Base-by-base conservation (phyloP, 2,113 vertebrate species). In the Triplophysa dalaica region DNA sequence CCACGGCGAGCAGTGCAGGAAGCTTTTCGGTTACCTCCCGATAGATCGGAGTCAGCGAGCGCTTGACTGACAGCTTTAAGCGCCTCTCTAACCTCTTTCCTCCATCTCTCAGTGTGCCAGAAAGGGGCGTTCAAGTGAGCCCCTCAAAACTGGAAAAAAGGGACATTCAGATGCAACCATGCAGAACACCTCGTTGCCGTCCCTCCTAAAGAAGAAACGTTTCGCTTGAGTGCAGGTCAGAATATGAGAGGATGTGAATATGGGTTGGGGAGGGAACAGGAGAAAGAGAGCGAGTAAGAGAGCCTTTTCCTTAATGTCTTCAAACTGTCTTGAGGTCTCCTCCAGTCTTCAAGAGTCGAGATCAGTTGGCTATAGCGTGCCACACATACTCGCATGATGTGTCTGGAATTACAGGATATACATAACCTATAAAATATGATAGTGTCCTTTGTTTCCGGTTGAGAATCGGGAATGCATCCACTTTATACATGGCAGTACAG, bases 101-200 rank as follows among this genome's bases (percentile, higher is more conserved):
- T 85, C 78, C 68, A 17, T 86, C 84, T 85, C 66, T 81, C 86
- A 77, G 82, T 89, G 87, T 88, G 90, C 77, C 75, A 92, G 88
- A 90, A 89, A 88, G 80, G 89, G 87, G 90, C 87, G 90, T 90
- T 92, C 92, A 93, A 93, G 91, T 91, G 89, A 79, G 50, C 83
- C 88, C 89, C 88, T 89, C 89, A 91, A 88, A 90, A 85, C 87
- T 89, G 89, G 88, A 73, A 78, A 77, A 67, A 84, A 82, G 58
- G 41, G 84, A 87, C 88, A 85, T 87, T 87, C 82, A 63, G 83
- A 89, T 91, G 88, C 78, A 82, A 88, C 90, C 87, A 90, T 92
- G 92, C 89, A 91, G 90, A 92, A 87, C 88, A 88, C 87, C 90
- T 88, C 83, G 80, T 86, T 41, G 77, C 82, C 79, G 74, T 81